These are phyloP conservation scores for Crenuchus spilurus DNA, from an alignment of 2,797 vertebrate genomes.

Conservation along the genomic window DNA sequence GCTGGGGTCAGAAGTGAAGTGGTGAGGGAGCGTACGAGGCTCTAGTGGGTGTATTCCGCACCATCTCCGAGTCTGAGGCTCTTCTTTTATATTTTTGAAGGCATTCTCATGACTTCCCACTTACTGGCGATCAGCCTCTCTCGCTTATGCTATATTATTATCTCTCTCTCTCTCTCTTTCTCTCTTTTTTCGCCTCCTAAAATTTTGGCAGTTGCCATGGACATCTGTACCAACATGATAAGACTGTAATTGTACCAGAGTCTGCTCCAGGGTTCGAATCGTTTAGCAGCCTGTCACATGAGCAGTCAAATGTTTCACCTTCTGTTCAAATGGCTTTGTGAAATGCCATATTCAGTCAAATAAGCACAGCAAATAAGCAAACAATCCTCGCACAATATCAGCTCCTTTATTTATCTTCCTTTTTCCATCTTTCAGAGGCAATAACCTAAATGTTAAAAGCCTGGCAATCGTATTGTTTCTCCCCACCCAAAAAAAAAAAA, in stretches of 20 bases:
- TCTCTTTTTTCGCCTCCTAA: slow-evolving; percentile 9
- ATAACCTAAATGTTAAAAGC: slow-evolving; percentile 2
- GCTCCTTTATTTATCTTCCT: too few relatives aligned
- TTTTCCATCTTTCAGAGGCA: slow-evolving; percentile 15
- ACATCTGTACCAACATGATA: slow-evolving; percentile 76
- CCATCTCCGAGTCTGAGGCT: slow-evolving; percentile 15
- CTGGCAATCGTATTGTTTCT: not conserved
- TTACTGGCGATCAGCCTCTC: slow-evolving; percentile 20
- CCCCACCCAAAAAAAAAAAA: not conserved
- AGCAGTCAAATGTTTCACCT: slow-evolving; percentile 77
- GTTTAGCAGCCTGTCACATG: slow-evolving; percentile 73
- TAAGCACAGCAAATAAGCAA: slow-evolving; percentile 53
- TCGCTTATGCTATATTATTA: slow-evolving; percentile 28
- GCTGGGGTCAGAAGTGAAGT: slow-evolving; percentile 40
- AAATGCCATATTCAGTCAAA: slow-evolving; percentile 39
- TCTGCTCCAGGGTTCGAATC: slow-evolving; percentile 75
- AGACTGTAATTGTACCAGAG: slow-evolving; percentile 76
- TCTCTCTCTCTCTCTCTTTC: not conserved
- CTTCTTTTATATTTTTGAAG: slow-evolving; percentile 1
- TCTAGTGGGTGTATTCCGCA: slow-evolving; percentile 36
- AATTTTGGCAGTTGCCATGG: slow-evolving; percentile 69
- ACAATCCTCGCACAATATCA: slow-evolving; percentile 28
- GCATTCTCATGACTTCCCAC: slow-evolving; percentile 33
- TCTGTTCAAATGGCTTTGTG: slow-evolving; percentile 71
- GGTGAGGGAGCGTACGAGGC: slow-evolving; percentile 9